Evolutionary conservation across 2,113 vertebrate genomes (phyloP).

Genomic region (Campylomormyrus numenius): DNA sequence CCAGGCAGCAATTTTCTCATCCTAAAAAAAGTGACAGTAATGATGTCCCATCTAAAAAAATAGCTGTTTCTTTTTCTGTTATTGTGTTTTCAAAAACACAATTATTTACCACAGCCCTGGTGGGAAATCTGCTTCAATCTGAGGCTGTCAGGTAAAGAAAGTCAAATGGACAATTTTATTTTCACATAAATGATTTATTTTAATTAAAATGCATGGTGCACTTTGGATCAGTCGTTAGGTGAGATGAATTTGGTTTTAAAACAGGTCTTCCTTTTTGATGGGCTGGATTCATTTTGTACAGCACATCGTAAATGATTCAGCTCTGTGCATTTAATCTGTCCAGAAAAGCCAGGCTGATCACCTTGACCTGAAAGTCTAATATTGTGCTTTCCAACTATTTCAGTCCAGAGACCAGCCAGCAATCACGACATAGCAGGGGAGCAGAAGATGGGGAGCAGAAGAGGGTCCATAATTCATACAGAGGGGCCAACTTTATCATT

Average conservation of each 20-base stretch:
- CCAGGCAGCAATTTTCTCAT: constrained; percentile 1
- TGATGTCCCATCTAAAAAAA: constrained; percentile 12
- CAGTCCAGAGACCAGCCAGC: not conserved
- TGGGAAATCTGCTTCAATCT: constrained; percentile 19
- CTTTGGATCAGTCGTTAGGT: constrained; percentile 7
- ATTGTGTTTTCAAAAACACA: constrained; percentile 21
- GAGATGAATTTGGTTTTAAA: not conserved
- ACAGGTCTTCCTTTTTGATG: constrained; percentile 1
- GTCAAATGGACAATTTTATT: constrained; percentile 19
- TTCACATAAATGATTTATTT: constrained; percentile 21
- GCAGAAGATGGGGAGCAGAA: not conserved
- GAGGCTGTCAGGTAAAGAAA: constrained; percentile 12
- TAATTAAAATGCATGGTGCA: constrained; percentile 12
- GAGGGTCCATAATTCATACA: not conserved
- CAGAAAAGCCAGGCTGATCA: not conserved
- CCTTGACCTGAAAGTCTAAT: not conserved
- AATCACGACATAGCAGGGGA: not conserved
- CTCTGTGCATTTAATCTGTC: not conserved
- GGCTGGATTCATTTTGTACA: not conserved
- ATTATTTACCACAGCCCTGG: constrained; percentile 20
- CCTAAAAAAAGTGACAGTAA: constrained; percentile 16
- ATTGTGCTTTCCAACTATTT: not conserved
- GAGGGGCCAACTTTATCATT: not conserved
- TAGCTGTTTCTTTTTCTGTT: constrained; percentile 8
- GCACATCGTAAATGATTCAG: not conserved